Conservation (phyloP, 2,797 vertebrate species). For the Pseudochirops corinnae region DNA sequence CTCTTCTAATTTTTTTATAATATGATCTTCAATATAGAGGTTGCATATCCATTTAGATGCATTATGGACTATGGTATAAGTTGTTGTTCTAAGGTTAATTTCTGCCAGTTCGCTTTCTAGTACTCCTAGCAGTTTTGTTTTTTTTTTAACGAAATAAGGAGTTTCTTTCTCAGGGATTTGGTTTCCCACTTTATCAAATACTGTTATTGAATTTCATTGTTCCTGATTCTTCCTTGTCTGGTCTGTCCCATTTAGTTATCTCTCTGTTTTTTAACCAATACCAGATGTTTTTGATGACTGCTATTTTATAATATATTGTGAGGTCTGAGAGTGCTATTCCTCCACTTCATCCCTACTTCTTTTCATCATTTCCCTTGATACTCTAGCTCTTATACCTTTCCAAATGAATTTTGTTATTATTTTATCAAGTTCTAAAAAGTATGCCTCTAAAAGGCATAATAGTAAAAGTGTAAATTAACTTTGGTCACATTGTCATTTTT, state of each 20-base stretch:
- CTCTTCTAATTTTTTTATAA: background rate
- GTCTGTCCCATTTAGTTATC: background rate
- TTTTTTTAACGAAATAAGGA: background rate
- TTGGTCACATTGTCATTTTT: background rate
- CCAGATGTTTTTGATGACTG: background rate
- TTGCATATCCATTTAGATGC: background rate
- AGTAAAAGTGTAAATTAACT: background rate
- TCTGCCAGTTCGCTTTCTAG: too few relatives aligned
- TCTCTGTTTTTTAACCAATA: too few relatives aligned
- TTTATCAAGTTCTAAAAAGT: background rate
- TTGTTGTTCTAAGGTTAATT: too few relatives aligned
- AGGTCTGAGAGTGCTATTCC: background rate
- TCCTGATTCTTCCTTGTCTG: background rate
- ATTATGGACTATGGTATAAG: background rate
- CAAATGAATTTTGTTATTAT: background rate
- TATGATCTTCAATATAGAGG: background rate
- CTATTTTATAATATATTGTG: background rate
- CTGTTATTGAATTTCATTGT: background rate
- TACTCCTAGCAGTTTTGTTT: too few relatives aligned
- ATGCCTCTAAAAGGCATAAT: background rate
- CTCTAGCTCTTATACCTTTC: background rate
- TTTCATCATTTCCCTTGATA: background rate
- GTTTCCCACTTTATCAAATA: background rate
- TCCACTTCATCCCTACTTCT: background rate
- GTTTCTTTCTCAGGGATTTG: background rate